A percentile compares a stretch with the other conserved stretches of the same genome.
These are phyloP conservation scores for Tromatobia lineatoria DNA, from an alignment of 2,888 invertebrate genomes.

Conservation along the genomic window DNA sequence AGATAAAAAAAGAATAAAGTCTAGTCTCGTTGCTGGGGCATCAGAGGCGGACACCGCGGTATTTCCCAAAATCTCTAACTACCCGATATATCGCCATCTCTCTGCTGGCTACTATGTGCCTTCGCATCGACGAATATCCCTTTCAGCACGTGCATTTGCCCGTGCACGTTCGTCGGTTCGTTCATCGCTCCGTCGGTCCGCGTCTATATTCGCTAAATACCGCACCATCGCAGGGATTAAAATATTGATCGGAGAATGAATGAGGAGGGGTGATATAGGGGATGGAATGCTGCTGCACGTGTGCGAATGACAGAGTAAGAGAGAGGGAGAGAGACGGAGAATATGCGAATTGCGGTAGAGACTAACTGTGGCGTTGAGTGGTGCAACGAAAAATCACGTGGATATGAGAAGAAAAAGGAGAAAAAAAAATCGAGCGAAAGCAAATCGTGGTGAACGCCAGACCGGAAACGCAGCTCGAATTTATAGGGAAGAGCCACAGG, in stretches of 20 bases:
- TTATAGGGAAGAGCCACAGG: background rate
- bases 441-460: conserved; percentile 57
- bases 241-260: conserved; percentile 84
- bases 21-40: conserved; percentile 60
- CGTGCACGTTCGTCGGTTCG: conserved; percentile 44
- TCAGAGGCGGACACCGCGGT: conserved; percentile 48
- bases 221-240: conserved; percentile 85
- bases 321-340: conserved; percentile 40
- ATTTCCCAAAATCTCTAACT: conserved; percentile 72
- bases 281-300: conserved; percentile 13
- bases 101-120: conserved; percentile 28
- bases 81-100: conserved; percentile 73
- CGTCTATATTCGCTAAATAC: conserved; percentile 83
- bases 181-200: conserved; percentile 65
- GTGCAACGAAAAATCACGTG: conserved; percentile 60
- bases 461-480: conserved; percentile 65
- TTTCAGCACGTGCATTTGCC: conserved; percentile 69
- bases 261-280: conserved; percentile 61
- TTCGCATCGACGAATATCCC: conserved; percentile 67
- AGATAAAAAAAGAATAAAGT: conserved; percentile 25
- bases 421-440: conserved; percentile 13
- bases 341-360: conserved; percentile 80
- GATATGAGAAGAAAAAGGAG: conserved; percentile 49
- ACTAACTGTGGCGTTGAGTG: conserved; percentile 76
- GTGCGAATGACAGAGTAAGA: conserved; percentile 26